Conservation (phyloP, 2,888 invertebrate species). For the Thecocarcelia acutangulata region DNA sequence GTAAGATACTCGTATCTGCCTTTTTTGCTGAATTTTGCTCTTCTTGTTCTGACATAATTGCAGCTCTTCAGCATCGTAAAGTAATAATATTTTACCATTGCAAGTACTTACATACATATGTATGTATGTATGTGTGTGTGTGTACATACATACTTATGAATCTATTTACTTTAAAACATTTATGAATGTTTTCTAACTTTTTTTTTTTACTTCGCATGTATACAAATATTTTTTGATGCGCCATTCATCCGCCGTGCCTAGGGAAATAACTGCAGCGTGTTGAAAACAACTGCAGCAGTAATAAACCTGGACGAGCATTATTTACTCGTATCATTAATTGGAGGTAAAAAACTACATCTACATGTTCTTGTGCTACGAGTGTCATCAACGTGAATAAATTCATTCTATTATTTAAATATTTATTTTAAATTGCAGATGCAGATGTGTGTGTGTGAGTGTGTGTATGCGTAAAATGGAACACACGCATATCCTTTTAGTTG, state of each 20-base stretch:
- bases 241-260: constrained; percentile 27
- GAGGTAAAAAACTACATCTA: constrained; percentile 24
- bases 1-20: constrained; percentile 13
- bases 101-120: constrained; percentile 3
- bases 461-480: constrained; percentile 15
- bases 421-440: constrained; percentile 21
- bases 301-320: constrained; percentile 36
- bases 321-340: constrained; percentile 32
- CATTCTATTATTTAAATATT: constrained; percentile 46
- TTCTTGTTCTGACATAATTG: constrained; percentile 32
- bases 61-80: constrained; percentile 42
- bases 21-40: constrained; percentile 3
- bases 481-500: constrained; percentile 35
- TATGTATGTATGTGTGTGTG: too few species aligned
- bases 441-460: not conserved
- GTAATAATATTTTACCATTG: constrained; percentile 5
- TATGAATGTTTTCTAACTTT: not conserved
- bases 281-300: not conserved
- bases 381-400: constrained; percentile 35
- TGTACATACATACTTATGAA: too few species aligned
- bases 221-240: constrained; percentile 16
- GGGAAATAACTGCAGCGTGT: constrained; percentile 24
- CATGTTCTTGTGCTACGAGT: constrained; percentile 19
- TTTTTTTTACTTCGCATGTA: not conserved
- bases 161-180: constrained; percentile 15